Conservation (phyloP, 2,113 vertebrate genomes). For the Capreolus pygargus region DNA sequence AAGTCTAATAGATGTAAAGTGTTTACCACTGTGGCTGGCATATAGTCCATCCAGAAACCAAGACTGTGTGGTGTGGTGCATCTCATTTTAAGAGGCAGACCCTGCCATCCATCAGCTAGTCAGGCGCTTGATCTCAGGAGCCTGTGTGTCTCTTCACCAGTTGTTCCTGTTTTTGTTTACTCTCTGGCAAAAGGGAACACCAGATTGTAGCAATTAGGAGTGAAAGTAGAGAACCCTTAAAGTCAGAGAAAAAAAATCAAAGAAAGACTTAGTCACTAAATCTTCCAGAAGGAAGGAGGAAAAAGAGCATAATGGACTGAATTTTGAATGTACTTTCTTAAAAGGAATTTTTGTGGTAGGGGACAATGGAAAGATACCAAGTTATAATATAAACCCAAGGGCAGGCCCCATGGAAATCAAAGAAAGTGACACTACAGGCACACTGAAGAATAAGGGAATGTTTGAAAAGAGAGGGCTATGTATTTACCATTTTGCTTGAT, state of each 20-base stretch:
- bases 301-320: conserved; percentile 52
- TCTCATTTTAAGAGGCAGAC: neutral
- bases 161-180: conserved; percentile 73
- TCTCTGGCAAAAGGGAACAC: conserved; percentile 53
- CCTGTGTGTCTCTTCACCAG: neutral
- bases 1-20: neutral
- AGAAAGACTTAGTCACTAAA: conserved; percentile 53
- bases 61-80: neutral
- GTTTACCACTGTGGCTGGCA: neutral
- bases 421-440: conserved; percentile 55
- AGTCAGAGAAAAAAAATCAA: conserved; percentile 63
- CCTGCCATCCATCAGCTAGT: neutral
- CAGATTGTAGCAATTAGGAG: conserved; percentile 71
- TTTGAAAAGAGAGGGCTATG: conserved; percentile 65
- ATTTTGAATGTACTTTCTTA: conserved; percentile 62
- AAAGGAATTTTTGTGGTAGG: conserved; percentile 71
- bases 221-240: conserved; percentile 68
- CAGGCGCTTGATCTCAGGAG: neutral
- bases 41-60: neutral
- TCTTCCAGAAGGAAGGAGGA: conserved; percentile 61
- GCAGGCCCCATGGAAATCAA: conserved; percentile 73
- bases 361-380: conserved; percentile 47
- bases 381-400: conserved; percentile 71
- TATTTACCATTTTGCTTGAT: conserved; percentile 81
- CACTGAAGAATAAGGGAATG: conserved; percentile 76